Percentiles rank a stretch among this genome's conserved stretches.
Conservation (phyloP, 2,113 vertebrate genomes). For the Hippolais icterina region DNA sequence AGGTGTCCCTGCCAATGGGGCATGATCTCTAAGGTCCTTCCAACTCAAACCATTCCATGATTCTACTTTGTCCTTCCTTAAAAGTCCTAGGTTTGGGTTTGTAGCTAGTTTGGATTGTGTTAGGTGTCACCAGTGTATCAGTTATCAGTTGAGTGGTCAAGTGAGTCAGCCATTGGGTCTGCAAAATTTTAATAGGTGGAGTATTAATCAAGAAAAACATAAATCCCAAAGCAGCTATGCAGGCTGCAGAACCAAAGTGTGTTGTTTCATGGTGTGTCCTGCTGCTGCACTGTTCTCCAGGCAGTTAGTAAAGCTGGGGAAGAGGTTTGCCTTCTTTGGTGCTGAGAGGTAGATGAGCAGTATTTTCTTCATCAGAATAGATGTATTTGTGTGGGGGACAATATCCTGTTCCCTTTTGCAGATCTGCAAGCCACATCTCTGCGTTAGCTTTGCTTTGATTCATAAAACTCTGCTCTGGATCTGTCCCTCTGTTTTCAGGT, state of each 20-base stretch:
- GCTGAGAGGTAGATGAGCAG: not conserved
- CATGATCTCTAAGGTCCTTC: not conserved
- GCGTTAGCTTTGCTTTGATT: not conserved
- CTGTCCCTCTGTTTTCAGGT: constrained; percentile 72
- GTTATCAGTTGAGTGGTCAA: not conserved
- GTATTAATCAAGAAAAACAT: not conserved
- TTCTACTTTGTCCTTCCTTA: not conserved
- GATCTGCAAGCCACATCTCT: not conserved
- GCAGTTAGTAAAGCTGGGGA: not conserved
- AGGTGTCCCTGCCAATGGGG: not conserved
- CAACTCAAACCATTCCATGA: not conserved
- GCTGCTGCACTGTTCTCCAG: not conserved
- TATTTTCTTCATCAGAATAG: not conserved
- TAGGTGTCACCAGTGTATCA: not conserved
- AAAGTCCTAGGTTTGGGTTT: not conserved
- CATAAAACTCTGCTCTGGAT: not conserved
- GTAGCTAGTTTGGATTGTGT: not conserved
- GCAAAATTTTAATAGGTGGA: not conserved
- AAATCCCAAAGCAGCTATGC: not conserved
- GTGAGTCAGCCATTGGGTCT: not conserved
- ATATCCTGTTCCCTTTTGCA: not conserved
- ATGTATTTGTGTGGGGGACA: not conserved
- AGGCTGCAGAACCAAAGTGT: not conserved
- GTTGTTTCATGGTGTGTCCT: not conserved
- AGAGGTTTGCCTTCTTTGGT: not conserved